These are phyloP conservation scores for Thinocorus orbignyianus DNA, from an alignment of 2,113 vertebrate species.

Conservation along the genomic window DNA sequence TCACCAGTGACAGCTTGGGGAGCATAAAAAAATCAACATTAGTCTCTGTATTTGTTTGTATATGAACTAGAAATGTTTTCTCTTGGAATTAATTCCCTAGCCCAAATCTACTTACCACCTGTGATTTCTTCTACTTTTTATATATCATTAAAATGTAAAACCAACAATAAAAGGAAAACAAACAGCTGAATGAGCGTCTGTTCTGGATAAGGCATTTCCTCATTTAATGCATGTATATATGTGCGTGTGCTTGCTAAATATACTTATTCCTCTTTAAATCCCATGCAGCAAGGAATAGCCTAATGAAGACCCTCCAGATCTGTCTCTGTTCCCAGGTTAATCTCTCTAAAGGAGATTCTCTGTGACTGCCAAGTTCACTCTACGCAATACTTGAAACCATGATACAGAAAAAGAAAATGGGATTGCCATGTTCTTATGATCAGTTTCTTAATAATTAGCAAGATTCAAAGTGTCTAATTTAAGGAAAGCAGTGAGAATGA, in stretches of 20 bases:
- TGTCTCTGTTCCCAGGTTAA: slow-evolving; percentile 39
- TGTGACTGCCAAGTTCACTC: slow-evolving; percentile 18
- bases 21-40: not conserved
- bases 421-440: not conserved
- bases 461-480: not conserved
- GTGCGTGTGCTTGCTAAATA: not conserved
- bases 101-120: slow-evolving; percentile 19
- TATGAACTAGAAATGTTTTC: slow-evolving; percentile 24
- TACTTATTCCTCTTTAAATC: slow-evolving; percentile 24
- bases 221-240: not conserved
- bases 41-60: slow-evolving; percentile 5
- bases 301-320: slow-evolving; percentile 4
- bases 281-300: not conserved
- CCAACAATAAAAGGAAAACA: slow-evolving; percentile 57
- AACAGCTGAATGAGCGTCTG: slow-evolving; percentile 27
- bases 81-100: slow-evolving; percentile 4
- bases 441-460: not conserved
- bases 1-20: not conserved
- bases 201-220: slow-evolving; percentile 23
- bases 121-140: slow-evolving; percentile 47
- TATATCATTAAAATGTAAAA: slow-evolving; percentile 46
- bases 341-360: slow-evolving; percentile 58
- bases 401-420: slow-evolving; percentile 12
- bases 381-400: slow-evolving; percentile 23
- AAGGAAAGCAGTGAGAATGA: not conserved